Evolutionary conservation across 2,797 vertebrate genomes (phyloP).

Genomic region (Coluber constrictor): DNA sequence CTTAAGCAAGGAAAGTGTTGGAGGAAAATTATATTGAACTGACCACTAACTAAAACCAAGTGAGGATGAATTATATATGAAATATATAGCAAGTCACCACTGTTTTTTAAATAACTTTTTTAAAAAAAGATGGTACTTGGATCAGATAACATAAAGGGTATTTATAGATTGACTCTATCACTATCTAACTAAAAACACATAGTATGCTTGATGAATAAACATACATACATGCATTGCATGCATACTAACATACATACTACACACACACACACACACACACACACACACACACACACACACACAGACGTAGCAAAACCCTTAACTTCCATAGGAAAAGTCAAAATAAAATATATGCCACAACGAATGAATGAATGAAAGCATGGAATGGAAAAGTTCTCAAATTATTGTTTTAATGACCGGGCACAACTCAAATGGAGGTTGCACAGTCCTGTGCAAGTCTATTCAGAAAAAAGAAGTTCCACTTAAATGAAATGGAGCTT

Average conservation of each 20-base stretch:
- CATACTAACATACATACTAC: not conserved
- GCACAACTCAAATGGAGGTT: not conserved
- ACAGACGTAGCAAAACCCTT: not conserved
- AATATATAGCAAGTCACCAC: not conserved
- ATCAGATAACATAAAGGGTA: not conserved
- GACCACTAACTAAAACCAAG: not conserved
- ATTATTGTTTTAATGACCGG: not conserved
- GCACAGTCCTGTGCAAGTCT: not conserved
- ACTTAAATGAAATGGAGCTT: not conserved
- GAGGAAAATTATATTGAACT: not conserved
- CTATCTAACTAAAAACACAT: not conserved
- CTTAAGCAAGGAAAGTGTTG: not conserved
- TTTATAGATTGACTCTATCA: not conserved
- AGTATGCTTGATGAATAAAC: not conserved
- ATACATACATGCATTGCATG: not conserved
- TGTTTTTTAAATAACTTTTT: not conserved
- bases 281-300: not conserved
- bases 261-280: too few species aligned
- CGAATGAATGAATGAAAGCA: not conserved
- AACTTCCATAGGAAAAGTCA: not conserved
- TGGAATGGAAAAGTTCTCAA: not conserved
- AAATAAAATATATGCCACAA: not conserved
- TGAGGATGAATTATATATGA: conserved; percentile 12
- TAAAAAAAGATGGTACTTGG: not conserved
- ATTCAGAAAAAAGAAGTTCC: not conserved